phyloP scores from a whole-genome alignment of 2,113 vertebrate genomes.

The Spilogale gracilis region DNA sequence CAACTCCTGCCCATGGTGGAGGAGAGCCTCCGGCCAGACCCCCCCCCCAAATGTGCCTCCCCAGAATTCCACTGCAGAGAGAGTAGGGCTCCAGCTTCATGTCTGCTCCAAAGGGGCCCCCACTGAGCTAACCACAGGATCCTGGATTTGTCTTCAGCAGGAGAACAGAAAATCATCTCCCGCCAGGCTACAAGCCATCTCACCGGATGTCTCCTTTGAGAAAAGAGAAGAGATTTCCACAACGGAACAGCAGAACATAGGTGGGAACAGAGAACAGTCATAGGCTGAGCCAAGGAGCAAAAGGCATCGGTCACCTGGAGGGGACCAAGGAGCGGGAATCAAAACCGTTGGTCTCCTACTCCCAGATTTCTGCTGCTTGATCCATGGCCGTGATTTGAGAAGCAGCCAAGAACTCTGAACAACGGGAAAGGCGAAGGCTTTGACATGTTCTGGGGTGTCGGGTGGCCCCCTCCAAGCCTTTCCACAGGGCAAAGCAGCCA shows the following conservation, averaged over 20 bases:
- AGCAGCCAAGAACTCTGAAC: neutral
- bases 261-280: neutral
- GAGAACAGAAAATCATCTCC: constrained; percentile 10
- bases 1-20: neutral
- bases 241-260: constrained; percentile 15
- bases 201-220: neutral
- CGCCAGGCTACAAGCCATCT: constrained; percentile 9
- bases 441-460: neutral
- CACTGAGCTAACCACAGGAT: neutral
- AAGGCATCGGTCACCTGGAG: neutral
- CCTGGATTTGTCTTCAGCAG: constrained; percentile 52
- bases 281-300: neutral
- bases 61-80: neutral
- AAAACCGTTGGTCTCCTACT: neutral
- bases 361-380: neutral
- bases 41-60: neutral
- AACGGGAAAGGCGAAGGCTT: neutral
- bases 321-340: neutral
- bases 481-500: too few species aligned
- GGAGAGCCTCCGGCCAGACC: neutral
- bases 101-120: constrained; percentile 21
- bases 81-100: neutral
- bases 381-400: neutral
- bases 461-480: neutral
- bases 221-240: constrained; percentile 45